Percentiles rank a stretch among this genome's conserved stretches.
These are phyloP conservation scores for Beroe forskalii DNA, from an alignment of 37 sponge, comb jelly and placozoan genomes.

Conservation along the genomic window DNA sequence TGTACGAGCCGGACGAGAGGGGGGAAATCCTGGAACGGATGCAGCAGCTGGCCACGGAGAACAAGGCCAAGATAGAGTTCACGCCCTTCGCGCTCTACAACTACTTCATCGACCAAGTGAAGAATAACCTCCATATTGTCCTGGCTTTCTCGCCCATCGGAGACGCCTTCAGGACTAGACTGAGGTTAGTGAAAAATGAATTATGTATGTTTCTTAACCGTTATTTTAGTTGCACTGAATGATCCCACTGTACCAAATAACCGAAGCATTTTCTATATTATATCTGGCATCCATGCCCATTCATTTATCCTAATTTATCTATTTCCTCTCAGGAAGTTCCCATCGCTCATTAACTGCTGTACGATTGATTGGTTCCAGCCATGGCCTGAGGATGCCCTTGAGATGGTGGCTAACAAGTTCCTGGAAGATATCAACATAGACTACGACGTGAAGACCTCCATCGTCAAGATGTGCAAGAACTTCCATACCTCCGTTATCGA, in stretches of 20 bases:
- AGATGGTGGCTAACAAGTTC: slow-evolving; percentile 99
- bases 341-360: slow-evolving; percentile 98
- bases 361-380: slow-evolving; percentile 99
- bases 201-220: too few relatives aligned
- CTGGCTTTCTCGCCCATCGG: slow-evolving; percentile 98
- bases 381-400: slow-evolving; percentile 97
- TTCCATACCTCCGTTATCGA: slow-evolving; percentile 81
- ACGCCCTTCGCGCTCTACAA: slow-evolving; percentile 94
- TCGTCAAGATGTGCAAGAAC: slow-evolving; percentile 92
- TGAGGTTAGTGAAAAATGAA: slow-evolving; percentile 30
- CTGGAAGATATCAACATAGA: slow-evolving; percentile 91
- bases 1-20: slow-evolving; percentile 67
- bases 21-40: slow-evolving; percentile 69
- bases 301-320: too few relatives aligned
- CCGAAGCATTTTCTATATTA: too few relatives aligned
- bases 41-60: slow-evolving; percentile 54
- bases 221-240: too few relatives aligned
- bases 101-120: slow-evolving; percentile 93
- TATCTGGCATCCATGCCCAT: too few relatives aligned
- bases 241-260: too few relatives aligned
- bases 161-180: slow-evolving; percentile 88
- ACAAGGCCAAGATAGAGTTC: slow-evolving; percentile 81
- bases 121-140: slow-evolving; percentile 88
- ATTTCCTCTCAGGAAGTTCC: slow-evolving; percentile 89
- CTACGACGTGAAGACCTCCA: slow-evolving; percentile 71